A percentile compares a stretch with the other conserved stretches of the same genome.
Evolutionary conservation across 2,797 vertebrate species (phyloP).

Genomic region (Mormyrus hasselquistii): DNA sequence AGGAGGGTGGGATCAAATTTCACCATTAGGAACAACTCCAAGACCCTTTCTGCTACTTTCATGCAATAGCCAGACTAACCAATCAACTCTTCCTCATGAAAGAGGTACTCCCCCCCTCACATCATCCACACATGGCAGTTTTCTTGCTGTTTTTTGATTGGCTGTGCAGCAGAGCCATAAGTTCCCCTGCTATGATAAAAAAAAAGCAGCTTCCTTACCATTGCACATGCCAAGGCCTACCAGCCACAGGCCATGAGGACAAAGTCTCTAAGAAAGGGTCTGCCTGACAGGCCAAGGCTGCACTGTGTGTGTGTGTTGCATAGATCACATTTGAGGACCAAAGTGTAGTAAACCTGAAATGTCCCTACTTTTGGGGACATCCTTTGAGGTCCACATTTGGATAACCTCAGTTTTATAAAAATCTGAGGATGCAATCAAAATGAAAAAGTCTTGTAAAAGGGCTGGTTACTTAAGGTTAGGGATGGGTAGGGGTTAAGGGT

Average conservation of each 20-base stretch:
- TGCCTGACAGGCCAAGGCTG: not conserved
- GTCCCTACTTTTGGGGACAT: too few relatives aligned
- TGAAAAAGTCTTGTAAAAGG: too few relatives aligned
- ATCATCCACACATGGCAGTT: not conserved
- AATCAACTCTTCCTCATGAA: not conserved
- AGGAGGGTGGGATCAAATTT: slow-evolving; percentile 41
- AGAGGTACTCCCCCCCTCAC: not conserved
- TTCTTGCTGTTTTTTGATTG: not conserved
- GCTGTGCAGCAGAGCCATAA: not conserved
- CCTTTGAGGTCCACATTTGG: too few relatives aligned
- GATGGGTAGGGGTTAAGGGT: too few relatives aligned
- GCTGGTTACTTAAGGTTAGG: too few relatives aligned
- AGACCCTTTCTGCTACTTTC: slow-evolving; percentile 77
- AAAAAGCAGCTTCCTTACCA: not conserved
- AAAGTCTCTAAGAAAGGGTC: not conserved
- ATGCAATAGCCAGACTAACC: not conserved
- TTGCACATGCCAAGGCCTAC: not conserved
- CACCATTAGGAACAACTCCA: slow-evolving; percentile 29
- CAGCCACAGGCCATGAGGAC: not conserved
- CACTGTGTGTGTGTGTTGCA: not conserved
- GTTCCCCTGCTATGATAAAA: not conserved
- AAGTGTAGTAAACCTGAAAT: too few relatives aligned
- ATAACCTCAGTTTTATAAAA: too few relatives aligned
- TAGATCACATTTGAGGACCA: too few relatives aligned
- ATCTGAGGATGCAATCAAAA: too few relatives aligned